These are phyloP conservation scores for Probosciger aterrimus DNA, from an alignment of 2,113 vertebrate species.

Conservation along the genomic window DNA sequence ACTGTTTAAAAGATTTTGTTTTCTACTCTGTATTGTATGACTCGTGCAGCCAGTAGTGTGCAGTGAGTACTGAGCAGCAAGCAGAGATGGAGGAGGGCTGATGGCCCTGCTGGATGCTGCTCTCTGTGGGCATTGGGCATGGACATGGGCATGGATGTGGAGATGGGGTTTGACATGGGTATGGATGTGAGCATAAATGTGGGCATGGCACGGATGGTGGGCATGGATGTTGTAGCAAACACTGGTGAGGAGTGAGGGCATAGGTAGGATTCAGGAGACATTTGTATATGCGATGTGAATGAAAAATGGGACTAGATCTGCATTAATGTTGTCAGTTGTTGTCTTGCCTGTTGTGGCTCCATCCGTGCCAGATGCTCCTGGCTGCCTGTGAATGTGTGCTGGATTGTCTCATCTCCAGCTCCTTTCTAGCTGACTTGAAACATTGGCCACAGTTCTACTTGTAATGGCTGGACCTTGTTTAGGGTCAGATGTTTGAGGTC, in stretches of 20 bases:
- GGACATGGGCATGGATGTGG: no score
- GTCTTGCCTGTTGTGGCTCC: background rate
- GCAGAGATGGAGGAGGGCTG: background rate
- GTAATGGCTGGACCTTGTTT: no score
- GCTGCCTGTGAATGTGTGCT: background rate
- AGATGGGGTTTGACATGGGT: fast-evolving
- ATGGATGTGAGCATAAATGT: background rate
- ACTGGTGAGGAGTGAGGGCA: background rate
- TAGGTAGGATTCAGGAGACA: background rate
- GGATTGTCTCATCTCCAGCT: background rate
- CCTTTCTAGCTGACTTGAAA: background rate
- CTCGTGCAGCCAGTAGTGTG: fast-evolving
- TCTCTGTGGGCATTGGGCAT: no score
- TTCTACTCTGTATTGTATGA: fast-evolving
- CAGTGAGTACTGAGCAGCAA: background rate
- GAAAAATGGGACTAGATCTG: background rate
- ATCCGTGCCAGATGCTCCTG: fast-evolving
- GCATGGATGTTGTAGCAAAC: background rate
- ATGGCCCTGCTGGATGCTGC: background rate
- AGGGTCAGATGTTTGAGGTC: background rate
- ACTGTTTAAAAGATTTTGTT: background rate
- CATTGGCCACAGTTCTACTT: background rate
- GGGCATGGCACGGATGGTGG: background rate
- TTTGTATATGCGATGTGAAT: no score
- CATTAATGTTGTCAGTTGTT: no score